A percentile compares a stretch with the other conserved stretches of the same genome.
phyloP scores from a whole-genome alignment of 2,888 invertebrate genomes.

The Dicycla oo region DNA sequence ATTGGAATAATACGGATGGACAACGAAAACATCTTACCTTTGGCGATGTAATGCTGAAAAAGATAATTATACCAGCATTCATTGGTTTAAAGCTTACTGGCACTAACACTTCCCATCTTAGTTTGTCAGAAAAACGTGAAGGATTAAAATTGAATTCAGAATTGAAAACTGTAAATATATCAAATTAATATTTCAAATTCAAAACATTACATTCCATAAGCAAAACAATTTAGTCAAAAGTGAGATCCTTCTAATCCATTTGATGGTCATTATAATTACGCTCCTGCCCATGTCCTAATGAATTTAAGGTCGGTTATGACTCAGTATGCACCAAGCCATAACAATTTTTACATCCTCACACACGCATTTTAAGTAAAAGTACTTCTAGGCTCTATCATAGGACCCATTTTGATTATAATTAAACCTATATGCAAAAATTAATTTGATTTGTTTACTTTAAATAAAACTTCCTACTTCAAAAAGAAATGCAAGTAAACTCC shows the following conservation, averaged over 20 bases:
- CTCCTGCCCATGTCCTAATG: background rate
- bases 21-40: slow-evolving; percentile 32
- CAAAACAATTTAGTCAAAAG: too few relatives aligned
- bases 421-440: background rate
- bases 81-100: slow-evolving; percentile 38
- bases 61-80: background rate
- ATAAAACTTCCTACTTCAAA: background rate
- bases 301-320: background rate
- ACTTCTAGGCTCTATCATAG: background rate
- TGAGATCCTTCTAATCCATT: background rate
- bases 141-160: background rate
- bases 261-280: background rate
- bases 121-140: background rate
- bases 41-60: slow-evolving; percentile 38
- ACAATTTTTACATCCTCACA: background rate
- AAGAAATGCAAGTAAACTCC: slow-evolving; percentile 35
- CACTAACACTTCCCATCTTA: background rate
- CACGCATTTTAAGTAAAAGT: background rate
- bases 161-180: too few relatives aligned
- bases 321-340: background rate
- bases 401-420: background rate
- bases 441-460: background rate
- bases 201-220: background rate
- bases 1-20: slow-evolving; percentile 20
- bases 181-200: background rate